A percentile compares a stretch with the other conserved stretches of the same genome.
Evolutionary conservation across 2,888 invertebrate species (phyloP).

Genomic region (Andrena minutula): DNA sequence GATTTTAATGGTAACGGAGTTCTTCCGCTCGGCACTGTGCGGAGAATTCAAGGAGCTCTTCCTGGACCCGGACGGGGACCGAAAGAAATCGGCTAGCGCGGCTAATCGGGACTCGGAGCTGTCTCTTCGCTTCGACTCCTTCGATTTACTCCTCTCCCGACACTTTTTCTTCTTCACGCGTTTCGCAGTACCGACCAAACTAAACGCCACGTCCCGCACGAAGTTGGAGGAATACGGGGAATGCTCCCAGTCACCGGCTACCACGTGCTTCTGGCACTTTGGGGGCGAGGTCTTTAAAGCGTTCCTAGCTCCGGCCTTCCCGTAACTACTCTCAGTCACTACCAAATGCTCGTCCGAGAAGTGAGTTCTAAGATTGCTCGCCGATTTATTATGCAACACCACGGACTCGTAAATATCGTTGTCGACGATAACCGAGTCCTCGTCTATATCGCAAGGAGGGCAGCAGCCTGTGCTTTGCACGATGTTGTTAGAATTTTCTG

Average conservation of each 20-base stretch:
- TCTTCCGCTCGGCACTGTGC: slow-evolving; percentile 77
- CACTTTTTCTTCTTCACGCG: slow-evolving; percentile 79
- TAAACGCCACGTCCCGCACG: slow-evolving; percentile 78
- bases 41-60: slow-evolving; percentile 81
- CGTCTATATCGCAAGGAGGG: slow-evolving; percentile 61
- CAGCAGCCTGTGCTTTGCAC: slow-evolving; percentile 53
- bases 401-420: slow-evolving; percentile 73
- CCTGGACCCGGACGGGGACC: slow-evolving; percentile 83
- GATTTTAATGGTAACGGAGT: slow-evolving; percentile 77
- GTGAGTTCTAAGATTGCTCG: slow-evolving; percentile 65
- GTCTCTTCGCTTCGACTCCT: slow-evolving; percentile 82
- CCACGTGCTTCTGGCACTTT: slow-evolving; percentile 54
- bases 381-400: slow-evolving; percentile 64
- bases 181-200: slow-evolving; percentile 80
- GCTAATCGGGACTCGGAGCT: slow-evolving; percentile 82
- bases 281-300: slow-evolving; percentile 58
- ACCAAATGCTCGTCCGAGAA: slow-evolving; percentile 66
- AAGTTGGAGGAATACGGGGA: slow-evolving; percentile 72
- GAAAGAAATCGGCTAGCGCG: slow-evolving; percentile 82
- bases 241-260: slow-evolving; percentile 69
- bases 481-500: slow-evolving; percentile 67
- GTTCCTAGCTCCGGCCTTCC: slow-evolving; percentile 49
- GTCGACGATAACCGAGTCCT: slow-evolving; percentile 69
- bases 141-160: slow-evolving; percentile 82
- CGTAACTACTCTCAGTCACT: slow-evolving; percentile 63